These are phyloP conservation scores for Falco biarmicus DNA, from an alignment of 2,797 vertebrate species.

Conservation along the genomic window DNA sequence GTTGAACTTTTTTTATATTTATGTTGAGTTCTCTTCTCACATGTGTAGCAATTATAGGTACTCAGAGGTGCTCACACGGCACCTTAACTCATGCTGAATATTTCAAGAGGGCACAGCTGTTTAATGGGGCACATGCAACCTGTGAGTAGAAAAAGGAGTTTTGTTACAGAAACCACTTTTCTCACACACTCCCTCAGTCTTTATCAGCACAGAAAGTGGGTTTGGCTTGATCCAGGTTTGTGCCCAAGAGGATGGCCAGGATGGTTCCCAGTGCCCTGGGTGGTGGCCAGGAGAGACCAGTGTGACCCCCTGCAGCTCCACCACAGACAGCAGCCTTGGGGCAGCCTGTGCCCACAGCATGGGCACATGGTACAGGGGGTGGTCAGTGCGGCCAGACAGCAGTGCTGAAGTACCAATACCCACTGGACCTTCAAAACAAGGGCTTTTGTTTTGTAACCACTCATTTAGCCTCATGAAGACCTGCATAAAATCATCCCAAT, in stretches of 20 bases:
- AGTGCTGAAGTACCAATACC: not conserved
- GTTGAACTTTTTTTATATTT: not conserved
- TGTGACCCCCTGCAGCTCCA: fast-evolving
- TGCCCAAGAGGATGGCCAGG: not conserved
- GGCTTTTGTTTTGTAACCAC: not conserved
- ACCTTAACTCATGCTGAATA: fast-evolving
- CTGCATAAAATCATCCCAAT: not conserved
- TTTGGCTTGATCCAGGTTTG: not conserved
- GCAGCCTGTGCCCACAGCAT: fast-evolving
- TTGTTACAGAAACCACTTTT: not conserved
- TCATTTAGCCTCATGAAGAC: not conserved
- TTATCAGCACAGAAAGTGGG: fast-evolving
- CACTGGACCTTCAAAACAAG: not conserved
- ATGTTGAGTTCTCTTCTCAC: not conserved
- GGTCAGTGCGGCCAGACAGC: fast-evolving
- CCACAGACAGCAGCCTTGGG: fast-evolving
- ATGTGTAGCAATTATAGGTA: fast-evolving
- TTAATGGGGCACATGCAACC: fast-evolving
- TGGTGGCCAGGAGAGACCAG: not conserved
- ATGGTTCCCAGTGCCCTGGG: not conserved
- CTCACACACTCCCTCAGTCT: fast-evolving
- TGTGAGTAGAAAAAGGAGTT: fast-evolving
- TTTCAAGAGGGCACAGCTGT: not conserved
- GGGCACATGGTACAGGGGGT: not conserved
- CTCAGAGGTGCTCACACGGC: not conserved